Base-by-base conservation (phyloP, 2,113 vertebrate genomes). In the Alligator mississippiensis region DNA sequence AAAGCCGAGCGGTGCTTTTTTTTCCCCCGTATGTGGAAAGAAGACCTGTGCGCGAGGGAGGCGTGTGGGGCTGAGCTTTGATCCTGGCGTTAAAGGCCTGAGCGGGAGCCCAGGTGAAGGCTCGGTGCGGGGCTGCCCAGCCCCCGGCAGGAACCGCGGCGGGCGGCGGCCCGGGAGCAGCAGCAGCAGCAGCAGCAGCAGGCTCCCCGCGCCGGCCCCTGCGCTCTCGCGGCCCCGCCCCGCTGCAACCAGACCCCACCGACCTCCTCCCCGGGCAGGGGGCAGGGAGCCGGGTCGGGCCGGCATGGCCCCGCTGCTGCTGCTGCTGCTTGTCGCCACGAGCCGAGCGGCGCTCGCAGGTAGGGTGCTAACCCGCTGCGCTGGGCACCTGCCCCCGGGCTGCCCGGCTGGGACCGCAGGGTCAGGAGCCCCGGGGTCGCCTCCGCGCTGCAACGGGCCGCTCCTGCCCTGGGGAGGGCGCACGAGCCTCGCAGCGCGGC, bases 271-370 rank as follows among this genome's bases (percentile, higher is more conserved):
- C 25, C 1, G 2, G 25, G n/a, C n/a, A n/a, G n/a, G n/a, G n/a
- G n/a, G n/a, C n/a, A n/a, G 3, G 55, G 66, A 18, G 57, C 5
- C 2, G 3, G 5, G 28, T 3, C 38, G 38, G 16, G 61, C 34
- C 17, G 3, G 28, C 19, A 64, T 3, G 66, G 55, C 78, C 66
- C 82, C 18, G 3, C 11, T 6, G 72, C 30, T 28, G 38, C 4
- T 27, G 64, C 68, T 89, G 57, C n/a, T 83, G 59, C 64, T 82
- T 11, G 38, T 38, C 38, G 34, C 58, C 59, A 24, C 11, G 4
- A 5, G 87, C 76, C 8, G 54, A 30, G 24, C 47, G 66, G n/a
- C 63, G 54, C 8, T 83, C 79, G 75, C 92, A 84, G 90, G 80
- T 34, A 11, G 82, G 75, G 68, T n/a, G n/a, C 25, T 5, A 21